Base-by-base conservation (phyloP, 92 coral and sea anemone genomes). In the Phenganax stokvisi region DNA sequence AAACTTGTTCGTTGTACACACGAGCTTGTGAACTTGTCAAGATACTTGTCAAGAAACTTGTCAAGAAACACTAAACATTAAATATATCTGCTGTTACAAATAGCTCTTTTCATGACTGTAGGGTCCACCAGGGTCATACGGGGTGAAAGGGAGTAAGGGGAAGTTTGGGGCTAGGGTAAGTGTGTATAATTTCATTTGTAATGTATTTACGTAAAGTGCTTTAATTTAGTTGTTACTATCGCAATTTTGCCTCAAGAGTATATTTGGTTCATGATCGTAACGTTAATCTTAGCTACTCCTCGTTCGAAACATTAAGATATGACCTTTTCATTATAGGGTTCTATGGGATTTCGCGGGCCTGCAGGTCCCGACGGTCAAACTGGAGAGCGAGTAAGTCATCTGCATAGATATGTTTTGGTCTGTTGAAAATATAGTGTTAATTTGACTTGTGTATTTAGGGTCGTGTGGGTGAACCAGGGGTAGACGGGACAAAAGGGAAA, bases 401-500 rank as follows among this genome's bases (percentile, higher is more conserved):
- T 47, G 61, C 27, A 54, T 30, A 44, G 3, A 8, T 51, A 37
- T 72, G 20, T 37, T 52, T 28, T 54, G 2, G 1, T 31, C 27
- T 8, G 15, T 10, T 44, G 8, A 44, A 28, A 72, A 52, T 57
- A 44, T 37, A 51, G 11, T 2, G 4, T 31, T 61, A 25, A 8
- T 6, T 61, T 28, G 25, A 15, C 25, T 61, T 54, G 57, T 74
- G 10, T 64, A 27, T 58, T 20, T 60, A 76, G 81, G 81, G 81
- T 57, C 5, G 20, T 5, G 9, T 64, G 16, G 81, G 81, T 57
- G 81, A 59, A 28, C 25, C n/a, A 25, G 81, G 81, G 1, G 66
- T 25, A 31, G 69, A 61, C 8, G 81, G 69, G 69, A 58, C 12
- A 10, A 59, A 76, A 57, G 81, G 81, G 56, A 76, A 76, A 69